Evolutionary conservation across 2,797 vertebrate genomes (phyloP), one percentile per base, ranked within the genome.

Genomic region (Cyclopterus lumpus): DNA sequence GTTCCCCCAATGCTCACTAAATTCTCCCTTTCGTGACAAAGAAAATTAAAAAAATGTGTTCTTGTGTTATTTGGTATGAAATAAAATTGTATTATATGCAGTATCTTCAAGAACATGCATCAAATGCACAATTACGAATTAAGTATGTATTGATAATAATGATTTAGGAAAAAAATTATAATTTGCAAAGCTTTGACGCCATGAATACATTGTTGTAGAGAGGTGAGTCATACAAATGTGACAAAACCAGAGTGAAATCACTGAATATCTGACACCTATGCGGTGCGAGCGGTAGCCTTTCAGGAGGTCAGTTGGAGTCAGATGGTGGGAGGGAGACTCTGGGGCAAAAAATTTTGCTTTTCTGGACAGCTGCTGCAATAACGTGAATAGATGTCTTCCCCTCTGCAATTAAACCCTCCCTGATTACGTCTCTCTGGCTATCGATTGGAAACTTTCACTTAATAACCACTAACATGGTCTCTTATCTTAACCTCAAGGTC

Each of bases 371-470:
- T 91, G 86, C 86, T 67, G 91, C 92, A 94, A 94, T 94, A 94
- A 95, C 89, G 54, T 90, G 93, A 94, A 95, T 94, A 93, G 90
- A 95, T 95, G 93, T 93, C 86, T 86, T 93, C 92, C 92, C 93
- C 89, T 88, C 86, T 89, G 93, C 94, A 95, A 95, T 95, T 95
- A 95, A 95, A 94, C 89, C 90, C 88, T 91, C 90, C 90, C 92
- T 95, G 94, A 95, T 95, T 95, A 92, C 91, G 90, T 92, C 91
- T 93, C 90, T 86, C 92, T 89, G 83, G 89, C 93, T 89, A 95
- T 95, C 91, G 93, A 95, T 94, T 92, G 91, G 91, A 94, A 95
- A 94, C 90, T 93, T 94, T 93, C 93, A 94, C 93, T 95, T 95
- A 95, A 95, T 95, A 94, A 95, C 93, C 93, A 83, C 91, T 92